These are phyloP conservation scores for Acleris holmiana DNA, from an alignment of 2,888 invertebrate species.

Conservation along the genomic window DNA sequence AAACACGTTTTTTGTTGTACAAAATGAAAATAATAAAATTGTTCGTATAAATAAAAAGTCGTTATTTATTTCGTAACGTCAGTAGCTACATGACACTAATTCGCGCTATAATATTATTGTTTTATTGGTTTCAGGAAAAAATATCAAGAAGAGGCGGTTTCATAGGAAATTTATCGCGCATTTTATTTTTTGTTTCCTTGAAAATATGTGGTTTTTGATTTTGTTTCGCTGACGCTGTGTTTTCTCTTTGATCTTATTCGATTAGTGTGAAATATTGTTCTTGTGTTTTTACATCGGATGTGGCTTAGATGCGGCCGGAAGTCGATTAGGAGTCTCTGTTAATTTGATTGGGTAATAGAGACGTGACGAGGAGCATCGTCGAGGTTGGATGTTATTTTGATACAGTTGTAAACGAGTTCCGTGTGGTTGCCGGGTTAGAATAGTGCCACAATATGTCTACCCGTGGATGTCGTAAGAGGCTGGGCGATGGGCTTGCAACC, in stretches of 20 bases:
- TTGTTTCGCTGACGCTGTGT: conserved; percentile 47
- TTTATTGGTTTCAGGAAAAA: conserved; percentile 69
- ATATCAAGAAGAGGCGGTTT: conserved; percentile 70
- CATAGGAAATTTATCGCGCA: conserved; percentile 67
- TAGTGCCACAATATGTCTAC: no score
- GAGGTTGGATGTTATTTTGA: no score
- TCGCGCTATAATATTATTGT: conserved; percentile 76
- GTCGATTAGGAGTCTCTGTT: conserved; percentile 23
- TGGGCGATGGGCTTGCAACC: no score
- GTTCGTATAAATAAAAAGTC: conserved; percentile 66
- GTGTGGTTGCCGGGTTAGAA: no score
- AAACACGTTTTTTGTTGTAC: conserved; percentile 75
- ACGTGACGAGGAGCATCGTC: background rate
- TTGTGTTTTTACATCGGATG: conserved; percentile 18
- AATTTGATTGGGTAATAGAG: conserved; percentile 23
- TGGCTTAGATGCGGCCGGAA: conserved; percentile 15
- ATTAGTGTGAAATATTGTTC: conserved; percentile 31
- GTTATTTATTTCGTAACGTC: conserved; percentile 65
- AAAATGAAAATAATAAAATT: conserved; percentile 63
- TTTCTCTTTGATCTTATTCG: conserved; percentile 33
- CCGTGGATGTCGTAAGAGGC: no score
- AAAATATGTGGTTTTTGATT: conserved; percentile 54
- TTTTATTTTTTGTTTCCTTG: conserved; percentile 75
- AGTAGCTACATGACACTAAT: conserved; percentile 62
- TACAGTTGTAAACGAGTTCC: no score